Conservation (phyloP, 2,888 invertebrate genomes). For the Lucinisca nassula region DNA sequence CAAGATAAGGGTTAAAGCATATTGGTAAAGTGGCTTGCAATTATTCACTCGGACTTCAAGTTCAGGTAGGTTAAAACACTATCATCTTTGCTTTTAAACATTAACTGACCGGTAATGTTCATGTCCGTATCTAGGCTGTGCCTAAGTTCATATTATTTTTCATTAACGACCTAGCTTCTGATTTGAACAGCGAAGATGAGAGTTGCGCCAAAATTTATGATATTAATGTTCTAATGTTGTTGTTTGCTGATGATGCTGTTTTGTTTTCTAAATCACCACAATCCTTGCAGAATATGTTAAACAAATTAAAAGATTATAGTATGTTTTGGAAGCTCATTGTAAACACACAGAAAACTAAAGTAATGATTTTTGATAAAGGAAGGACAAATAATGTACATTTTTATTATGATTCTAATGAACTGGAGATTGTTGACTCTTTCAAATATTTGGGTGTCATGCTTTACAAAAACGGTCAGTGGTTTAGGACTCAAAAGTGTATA, state of each 20-base stretch:
- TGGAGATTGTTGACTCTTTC: constrained; percentile 1
- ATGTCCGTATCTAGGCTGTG: too few relatives aligned
- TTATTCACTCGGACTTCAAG: too few relatives aligned
- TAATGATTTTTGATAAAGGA: constrained; percentile 4
- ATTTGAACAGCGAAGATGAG: not conserved
- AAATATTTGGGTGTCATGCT: not conserved
- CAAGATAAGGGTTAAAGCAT: too few relatives aligned
- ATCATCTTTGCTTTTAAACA: too few relatives aligned
- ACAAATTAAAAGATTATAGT: constrained; percentile 10
- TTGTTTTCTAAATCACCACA: not conserved
- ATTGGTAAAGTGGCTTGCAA: too few relatives aligned
- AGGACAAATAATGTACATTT: not conserved
- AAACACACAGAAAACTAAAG: constrained; percentile 5
- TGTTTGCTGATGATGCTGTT: constrained; percentile 11
- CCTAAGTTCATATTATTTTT: too few relatives aligned
- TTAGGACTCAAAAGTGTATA: not conserved
- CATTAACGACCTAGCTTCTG: not conserved
- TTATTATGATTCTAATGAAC: not conserved
- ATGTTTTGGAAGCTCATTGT: not conserved
- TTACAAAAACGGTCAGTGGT: not conserved
- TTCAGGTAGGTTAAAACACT: too few relatives aligned
- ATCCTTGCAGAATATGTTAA: constrained; percentile 1
- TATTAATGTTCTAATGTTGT: not conserved
- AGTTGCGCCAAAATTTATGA: not conserved
- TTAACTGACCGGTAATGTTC: too few relatives aligned